These are phyloP conservation scores for Antheraea pernyi DNA, from an alignment of 1,140 invertebrate species.

Conservation along the genomic window DNA sequence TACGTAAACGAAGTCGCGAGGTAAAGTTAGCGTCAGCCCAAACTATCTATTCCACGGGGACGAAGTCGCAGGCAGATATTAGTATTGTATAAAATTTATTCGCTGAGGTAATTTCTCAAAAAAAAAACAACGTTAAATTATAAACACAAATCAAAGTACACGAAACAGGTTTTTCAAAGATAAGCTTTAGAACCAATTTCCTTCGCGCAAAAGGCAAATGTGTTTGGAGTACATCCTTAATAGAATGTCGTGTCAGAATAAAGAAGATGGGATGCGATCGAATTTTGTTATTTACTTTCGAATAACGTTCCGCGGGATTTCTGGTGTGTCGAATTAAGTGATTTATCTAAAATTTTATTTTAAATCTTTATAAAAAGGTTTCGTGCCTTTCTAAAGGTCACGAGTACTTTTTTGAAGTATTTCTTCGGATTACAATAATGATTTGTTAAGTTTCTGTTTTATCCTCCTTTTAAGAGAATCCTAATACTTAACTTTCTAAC, in stretches of 20 bases:
- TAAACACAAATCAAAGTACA: conserved; percentile 4
- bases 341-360: conserved; percentile 20
- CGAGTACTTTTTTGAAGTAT: not conserved
- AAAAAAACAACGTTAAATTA: not conserved
- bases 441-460: not conserved
- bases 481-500: no score
- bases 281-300: conserved; percentile 13
- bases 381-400: not conserved
- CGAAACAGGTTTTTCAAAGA: conserved; percentile 23
- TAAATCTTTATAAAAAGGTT: not conserved
- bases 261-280: conserved; percentile 35
- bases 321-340: conserved; percentile 29
- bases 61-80: no score
- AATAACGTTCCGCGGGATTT: conserved; percentile 33
- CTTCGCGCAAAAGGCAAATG: conserved; percentile 36
- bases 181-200: conserved; percentile 41
- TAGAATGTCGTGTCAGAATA: conserved; percentile 36
- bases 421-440: not conserved
- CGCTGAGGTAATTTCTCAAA: no score
- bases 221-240: conserved; percentile 40
- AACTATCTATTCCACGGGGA: no score
- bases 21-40: no score
- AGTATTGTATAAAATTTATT: no score
- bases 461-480: not conserved
- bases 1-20: no score